Conservation (phyloP, 2,888 invertebrate species). For the Nephrotoma appendiculata region DNA sequence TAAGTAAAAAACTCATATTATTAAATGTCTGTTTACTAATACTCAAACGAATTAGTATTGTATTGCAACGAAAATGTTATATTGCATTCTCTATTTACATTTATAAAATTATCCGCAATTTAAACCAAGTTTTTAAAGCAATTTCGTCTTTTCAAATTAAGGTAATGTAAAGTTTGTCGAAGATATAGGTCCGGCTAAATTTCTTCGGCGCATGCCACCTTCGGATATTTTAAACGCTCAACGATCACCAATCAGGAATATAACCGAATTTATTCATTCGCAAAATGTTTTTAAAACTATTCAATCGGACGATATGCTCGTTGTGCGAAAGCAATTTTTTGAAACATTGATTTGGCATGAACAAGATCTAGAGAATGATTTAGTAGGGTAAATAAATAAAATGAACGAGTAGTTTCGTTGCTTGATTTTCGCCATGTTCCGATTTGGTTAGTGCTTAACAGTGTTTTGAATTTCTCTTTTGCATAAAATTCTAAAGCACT, state of each 20-base stretch:
- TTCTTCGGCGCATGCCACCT: background rate
- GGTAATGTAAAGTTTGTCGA: background rate
- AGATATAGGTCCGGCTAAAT: background rate
- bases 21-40: background rate
- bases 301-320: background rate
- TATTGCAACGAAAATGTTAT: background rate
- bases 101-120: slow-evolving; percentile 17
- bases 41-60: background rate
- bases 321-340: slow-evolving; percentile 40
- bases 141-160: background rate
- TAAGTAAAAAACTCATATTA: slow-evolving; percentile 6
- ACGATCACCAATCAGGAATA: background rate
- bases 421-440: background rate
- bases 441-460: background rate
- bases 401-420: background rate
- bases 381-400: background rate
- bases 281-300: background rate
- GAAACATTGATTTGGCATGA: slow-evolving; percentile 52
- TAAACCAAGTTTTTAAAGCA: background rate
- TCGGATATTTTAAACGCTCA: background rate
- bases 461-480: too few species aligned
- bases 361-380: slow-evolving; percentile 28
- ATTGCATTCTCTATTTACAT: background rate
- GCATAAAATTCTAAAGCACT: too few species aligned
- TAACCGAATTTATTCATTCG: background rate